Evolutionary conservation across 2,888 invertebrate species (phyloP).

Genomic region (Mimachlamys varia): DNA sequence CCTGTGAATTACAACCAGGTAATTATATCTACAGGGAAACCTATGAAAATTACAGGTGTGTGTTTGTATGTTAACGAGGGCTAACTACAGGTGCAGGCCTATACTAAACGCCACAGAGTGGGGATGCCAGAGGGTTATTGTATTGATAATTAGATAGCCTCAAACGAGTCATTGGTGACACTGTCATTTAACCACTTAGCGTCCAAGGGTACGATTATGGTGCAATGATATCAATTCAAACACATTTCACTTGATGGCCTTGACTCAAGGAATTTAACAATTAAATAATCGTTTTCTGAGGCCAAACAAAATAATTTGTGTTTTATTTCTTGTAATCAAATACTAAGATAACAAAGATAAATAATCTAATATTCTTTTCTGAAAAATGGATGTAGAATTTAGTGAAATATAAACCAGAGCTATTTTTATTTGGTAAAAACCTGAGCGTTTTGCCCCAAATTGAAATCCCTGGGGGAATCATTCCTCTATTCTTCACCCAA

Average conservation of each 20-base stretch:
- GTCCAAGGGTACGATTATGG: not conserved
- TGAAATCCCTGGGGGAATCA: too few relatives aligned
- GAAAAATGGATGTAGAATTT: too few relatives aligned
- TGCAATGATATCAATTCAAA: not conserved
- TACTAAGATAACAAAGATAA: too few relatives aligned
- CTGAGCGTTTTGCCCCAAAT: too few relatives aligned
- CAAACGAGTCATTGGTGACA: not conserved
- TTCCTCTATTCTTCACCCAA: too few relatives aligned
- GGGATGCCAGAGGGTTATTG: not conserved
- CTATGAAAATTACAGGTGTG: slow-evolving; percentile 20
- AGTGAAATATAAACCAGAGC: too few relatives aligned
- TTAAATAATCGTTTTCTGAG: slow-evolving; percentile 19
- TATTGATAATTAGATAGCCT: not conserved
- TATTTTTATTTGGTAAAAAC: too few relatives aligned
- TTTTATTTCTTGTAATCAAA: not conserved
- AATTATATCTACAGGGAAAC: slow-evolving; percentile 18
- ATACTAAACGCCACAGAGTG: not conserved
- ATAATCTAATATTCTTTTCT: too few relatives aligned
- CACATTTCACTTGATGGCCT: not conserved
- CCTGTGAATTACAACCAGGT: not conserved
- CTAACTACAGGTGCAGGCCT: slow-evolving; percentile 21
- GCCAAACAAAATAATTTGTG: slow-evolving; percentile 17
- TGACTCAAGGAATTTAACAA: not conserved
- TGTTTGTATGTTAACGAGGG: not conserved
- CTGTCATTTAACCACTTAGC: not conserved